Base-by-base conservation (phyloP, 1,140 invertebrate species). In the Euborellia annulipes region DNA sequence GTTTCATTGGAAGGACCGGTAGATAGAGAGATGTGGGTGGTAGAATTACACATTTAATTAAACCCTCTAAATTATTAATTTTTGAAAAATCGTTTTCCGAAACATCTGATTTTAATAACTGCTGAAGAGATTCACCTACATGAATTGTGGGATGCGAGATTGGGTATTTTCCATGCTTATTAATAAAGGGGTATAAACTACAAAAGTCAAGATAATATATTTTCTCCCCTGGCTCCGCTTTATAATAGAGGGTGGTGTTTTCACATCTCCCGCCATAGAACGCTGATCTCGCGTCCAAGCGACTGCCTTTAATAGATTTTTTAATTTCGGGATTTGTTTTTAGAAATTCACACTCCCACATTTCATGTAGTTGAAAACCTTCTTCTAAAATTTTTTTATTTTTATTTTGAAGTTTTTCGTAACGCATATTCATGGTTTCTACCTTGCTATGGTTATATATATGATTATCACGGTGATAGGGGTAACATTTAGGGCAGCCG, bases 401-500 rank as follows among this genome's bases (percentile, higher is more conserved):
- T 43, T 47, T 47, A 3, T 19, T 6, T 32, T 43, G 21, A 4
- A 39, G 42, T 41, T 23, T 30, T 17, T 47, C 45, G 19, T 47
- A 45, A 8, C 39, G 3, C 18, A 18, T n/a, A 9, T 42, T 14
- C 7, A 47, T 14, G 19, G 4, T 47, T n/a, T 47, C 38, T 9
- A 23, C 21, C 11, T 37, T 21, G 17, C 30, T 34, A 16, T 47
- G 23, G 4, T 47, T 19, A n/a, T n/a, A n/a, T 3, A 42, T n/a
- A 9, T 37, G 45, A 6, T 23, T n/a, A 13, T 44, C 39, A 13
- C 39, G 18, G 21, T 44, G 30, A n/a, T n/a, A n/a, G n/a, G 8
- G 45, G 23, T 30, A 47, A 43, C 46, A 47, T 18, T 47, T 47
- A 7, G 46, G 46, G 18, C 46, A 47, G 2, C 46, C 46, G 40